Evolutionary conservation across 2,113 vertebrate genomes (phyloP).

Genomic region (Sorex fumeus): DNA sequence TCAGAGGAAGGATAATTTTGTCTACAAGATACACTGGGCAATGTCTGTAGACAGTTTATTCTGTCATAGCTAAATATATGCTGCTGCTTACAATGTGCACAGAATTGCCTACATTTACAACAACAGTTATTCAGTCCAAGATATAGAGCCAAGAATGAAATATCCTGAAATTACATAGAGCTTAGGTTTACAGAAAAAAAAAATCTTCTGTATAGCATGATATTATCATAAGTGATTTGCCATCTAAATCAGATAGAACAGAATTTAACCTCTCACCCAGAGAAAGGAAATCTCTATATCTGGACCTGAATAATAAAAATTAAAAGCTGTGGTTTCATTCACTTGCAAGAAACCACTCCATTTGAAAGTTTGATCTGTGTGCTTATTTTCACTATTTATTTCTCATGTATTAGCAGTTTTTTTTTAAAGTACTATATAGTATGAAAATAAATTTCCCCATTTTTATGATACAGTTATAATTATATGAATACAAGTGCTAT

Average conservation of each 20-base stretch:
- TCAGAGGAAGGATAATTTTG: not conserved
- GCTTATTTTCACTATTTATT: constrained; percentile 32
- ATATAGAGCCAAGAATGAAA: not conserved
- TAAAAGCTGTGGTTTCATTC: no score
- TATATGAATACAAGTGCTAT: not conserved
- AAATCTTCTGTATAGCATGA: not conserved
- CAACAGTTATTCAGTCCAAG: not conserved
- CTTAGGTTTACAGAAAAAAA: not conserved
- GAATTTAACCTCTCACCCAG: not conserved
- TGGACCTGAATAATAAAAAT: no score
- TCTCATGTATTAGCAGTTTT: not conserved
- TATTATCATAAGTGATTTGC: not conserved
- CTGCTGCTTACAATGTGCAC: not conserved
- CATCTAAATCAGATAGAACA: not conserved
- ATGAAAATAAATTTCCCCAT: not conserved
- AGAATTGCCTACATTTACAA: rapidly evolving
- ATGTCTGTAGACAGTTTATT: not conserved
- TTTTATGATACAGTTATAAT: not conserved
- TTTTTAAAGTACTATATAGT: not conserved
- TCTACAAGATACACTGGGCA: not conserved
- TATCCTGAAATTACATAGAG: not conserved
- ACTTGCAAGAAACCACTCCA: not conserved
- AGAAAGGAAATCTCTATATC: not conserved
- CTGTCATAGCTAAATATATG: no score
- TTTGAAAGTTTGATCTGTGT: not conserved